Base-by-base conservation (phyloP, 2,113 vertebrate genomes). In the Piaya cayana region DNA sequence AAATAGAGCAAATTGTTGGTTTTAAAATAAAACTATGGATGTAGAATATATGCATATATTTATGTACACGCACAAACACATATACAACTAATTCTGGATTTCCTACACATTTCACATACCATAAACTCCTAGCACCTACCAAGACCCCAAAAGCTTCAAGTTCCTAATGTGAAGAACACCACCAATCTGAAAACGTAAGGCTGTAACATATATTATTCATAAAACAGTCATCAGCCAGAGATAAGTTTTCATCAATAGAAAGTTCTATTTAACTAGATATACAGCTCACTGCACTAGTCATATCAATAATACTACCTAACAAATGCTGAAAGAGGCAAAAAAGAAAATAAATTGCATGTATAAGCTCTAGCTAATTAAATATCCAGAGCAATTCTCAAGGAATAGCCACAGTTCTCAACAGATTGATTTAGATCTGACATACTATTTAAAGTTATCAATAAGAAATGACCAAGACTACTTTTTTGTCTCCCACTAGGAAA, bases 141-240 rank as follows among this genome's bases (percentile, higher is more conserved):
- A 85, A 49, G 94, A 20, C 36, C 93, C 43, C 47, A 88, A 86
- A 94, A 74, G 21, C 2, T 0, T 15, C 32, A 78, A 77, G 56
- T 82, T 94, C 67, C 74, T 77, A 94, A 86, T 22, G 80, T 50
- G 94, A 96, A 96, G 94, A 71, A 78, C 55, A 68, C 9, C 52
- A 71, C 8, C 64, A 23, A 19, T 83, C 76, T 81, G 39, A 88
- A 91, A 93, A 92, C 27, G 42, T 50, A 96, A 49, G n/a, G 47
- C 43, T 90, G 56, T 39, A 30, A 92, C 42, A 92, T 92, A 70
- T 78, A 95, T 96, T 96, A 96, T 96, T 96, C 88, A 96, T 92
- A 97, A 94, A 81, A 79, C 39, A 92, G 79, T 69, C 69, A 82
- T 82, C 58, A 88, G 76, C 53, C 88, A 96, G 72, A 95, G 45